Conservation (phyloP, 2,888 invertebrate genomes). For the Hipparchia sbordonii region DNA sequence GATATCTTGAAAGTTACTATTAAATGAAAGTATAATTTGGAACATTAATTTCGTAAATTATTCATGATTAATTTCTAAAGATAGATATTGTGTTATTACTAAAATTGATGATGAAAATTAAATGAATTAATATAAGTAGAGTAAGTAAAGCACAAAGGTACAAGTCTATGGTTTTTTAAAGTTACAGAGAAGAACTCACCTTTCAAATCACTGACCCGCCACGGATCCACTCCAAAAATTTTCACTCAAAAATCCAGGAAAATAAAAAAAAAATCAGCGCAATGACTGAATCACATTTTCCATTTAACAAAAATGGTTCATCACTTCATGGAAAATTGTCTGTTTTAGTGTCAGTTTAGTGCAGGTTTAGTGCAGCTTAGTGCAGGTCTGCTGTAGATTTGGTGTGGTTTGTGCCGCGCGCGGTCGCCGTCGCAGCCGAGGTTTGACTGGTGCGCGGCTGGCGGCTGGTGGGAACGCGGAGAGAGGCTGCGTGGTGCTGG, state of each 20-base stretch:
- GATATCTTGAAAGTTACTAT: no score
- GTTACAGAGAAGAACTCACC: conserved; percentile 24
- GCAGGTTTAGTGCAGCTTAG: conserved; percentile 3
- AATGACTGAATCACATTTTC: conserved; percentile 79
- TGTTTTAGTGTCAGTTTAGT: conserved; percentile 12
- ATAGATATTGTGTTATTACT: no score
- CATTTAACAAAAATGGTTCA: conserved; percentile 75
- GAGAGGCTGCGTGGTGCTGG: conserved; percentile 4
- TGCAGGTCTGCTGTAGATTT: neutral
- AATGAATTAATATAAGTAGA: no score
- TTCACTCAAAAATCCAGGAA: conserved; percentile 47
- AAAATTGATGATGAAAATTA: no score
- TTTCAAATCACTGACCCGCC: conserved; percentile 36
- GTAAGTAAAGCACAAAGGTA: no score
- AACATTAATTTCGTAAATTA: no score
- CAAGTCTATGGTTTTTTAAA: neutral
- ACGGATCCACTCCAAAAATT: conserved; percentile 36
- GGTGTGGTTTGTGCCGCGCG: neutral
- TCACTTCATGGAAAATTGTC: conserved; percentile 46
- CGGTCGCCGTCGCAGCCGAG: neutral
- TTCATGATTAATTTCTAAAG: no score
- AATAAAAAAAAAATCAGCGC: conserved; percentile 39
- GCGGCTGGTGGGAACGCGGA: neutral
- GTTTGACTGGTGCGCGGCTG: neutral
- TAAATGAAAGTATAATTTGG: no score